Conservation (phyloP, 1,140 invertebrate genomes). For the Venturia canescens region DNA sequence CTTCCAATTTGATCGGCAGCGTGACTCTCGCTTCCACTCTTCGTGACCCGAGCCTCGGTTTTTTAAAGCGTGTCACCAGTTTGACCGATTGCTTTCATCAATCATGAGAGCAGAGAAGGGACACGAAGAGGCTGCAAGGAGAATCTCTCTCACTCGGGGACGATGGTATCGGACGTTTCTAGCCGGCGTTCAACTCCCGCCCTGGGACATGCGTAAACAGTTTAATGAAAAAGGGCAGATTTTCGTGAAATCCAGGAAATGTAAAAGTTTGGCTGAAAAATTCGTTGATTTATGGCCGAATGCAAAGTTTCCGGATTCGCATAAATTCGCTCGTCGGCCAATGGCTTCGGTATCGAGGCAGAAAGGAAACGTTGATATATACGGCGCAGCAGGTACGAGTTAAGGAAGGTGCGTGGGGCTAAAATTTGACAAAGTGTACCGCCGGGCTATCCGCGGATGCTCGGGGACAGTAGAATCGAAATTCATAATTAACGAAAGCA, state of each 20-base stretch:
- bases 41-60: neutral
- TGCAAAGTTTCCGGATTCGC: neutral
- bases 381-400: neutral
- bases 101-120: conserved; percentile 47
- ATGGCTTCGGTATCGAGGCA: neutral
- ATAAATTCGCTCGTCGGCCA: no score
- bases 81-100: conserved; percentile 59
- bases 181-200: neutral
- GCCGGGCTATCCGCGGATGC: neutral
- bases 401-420: neutral
- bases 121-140: neutral
- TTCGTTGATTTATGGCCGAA: neutral
- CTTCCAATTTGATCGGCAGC: conserved; percentile 32
- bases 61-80: neutral
- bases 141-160: neutral
- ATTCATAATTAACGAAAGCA: neutral
- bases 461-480: neutral
- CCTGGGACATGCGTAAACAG: neutral
- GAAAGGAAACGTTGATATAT: neutral
- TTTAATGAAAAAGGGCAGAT: neutral
- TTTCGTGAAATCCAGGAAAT: neutral
- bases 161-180: conserved; percentile 52
- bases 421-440: neutral
- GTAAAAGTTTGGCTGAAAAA: neutral
- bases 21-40: conserved; percentile 9